Base-by-base conservation (phyloP, 2,888 invertebrate genomes). In the Drosophila borealis region DNA sequence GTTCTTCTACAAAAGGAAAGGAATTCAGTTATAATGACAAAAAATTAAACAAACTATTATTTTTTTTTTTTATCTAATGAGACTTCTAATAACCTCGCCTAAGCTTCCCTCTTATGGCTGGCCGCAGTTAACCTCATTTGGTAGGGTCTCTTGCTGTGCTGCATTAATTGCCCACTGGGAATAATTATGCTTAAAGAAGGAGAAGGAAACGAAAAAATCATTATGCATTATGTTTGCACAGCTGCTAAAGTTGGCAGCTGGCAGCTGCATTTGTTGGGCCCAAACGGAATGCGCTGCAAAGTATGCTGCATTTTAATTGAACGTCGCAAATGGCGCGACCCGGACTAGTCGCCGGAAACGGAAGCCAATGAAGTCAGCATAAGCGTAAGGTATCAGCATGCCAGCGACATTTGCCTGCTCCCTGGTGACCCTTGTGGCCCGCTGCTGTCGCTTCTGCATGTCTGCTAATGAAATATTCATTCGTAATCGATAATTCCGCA, bases 401-500 rank as follows among this genome's bases (percentile, higher is more conserved):
- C 25, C 55, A 25, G 37, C 36, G 29, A 39, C 48, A n/a, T 25
- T 33, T 25, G 54, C 45, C 34, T 50, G 17, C 39, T 49, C 49
- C 29, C 39, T 39, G 37, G 42, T 19, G 42, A 17, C 41, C 14
- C 17, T 17, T 10, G 41, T 10, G 41, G 8, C 17, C 41, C 17
- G 53, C 55, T 8, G 10, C 39, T 33, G 48, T 17, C 44, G 50
- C 37, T 60, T 57, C 62, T 51, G 65, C 65, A 65, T 68, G 70
- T 66, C 74, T 67, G 67, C 80, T 82, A 80, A 88, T 87, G 76
- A 88, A 88, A 81, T 87, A 86, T 89, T 85, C 84, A 89, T 88
- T 87, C 61, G 78, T 73, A 86, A 89, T 86, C 86, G 89, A 86
- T 86, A 86, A 87, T 85, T 87, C 89, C 88, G 88, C 89, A 87